These are phyloP conservation scores for Crioceris asparagi DNA, from an alignment of 2,888 invertebrate genomes.

Conservation along the genomic window DNA sequence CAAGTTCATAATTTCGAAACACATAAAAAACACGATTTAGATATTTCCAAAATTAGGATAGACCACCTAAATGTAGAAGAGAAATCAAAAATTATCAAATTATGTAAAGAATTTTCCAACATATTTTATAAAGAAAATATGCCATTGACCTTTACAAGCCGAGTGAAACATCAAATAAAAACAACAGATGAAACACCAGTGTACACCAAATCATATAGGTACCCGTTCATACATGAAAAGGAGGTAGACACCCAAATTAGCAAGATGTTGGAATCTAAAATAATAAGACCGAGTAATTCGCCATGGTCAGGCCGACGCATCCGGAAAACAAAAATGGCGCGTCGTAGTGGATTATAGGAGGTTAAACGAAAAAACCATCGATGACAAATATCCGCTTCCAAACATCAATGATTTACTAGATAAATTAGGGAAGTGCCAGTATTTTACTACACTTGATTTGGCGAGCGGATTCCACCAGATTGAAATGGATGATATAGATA, in stretches of 20 bases:
- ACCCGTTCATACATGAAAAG: background rate
- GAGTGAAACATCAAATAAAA: constrained; percentile 12
- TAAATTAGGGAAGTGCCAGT: constrained; percentile 11
- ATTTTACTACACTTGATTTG: constrained; percentile 15
- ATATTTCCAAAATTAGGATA: background rate
- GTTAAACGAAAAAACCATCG: constrained; percentile 7
- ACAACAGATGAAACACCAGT: constrained; percentile 8
- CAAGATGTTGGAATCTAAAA: constrained; percentile 3
- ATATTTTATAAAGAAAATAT: constrained; percentile 8
- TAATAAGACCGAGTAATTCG: constrained; percentile 7
- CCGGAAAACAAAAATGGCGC: constrained; percentile 10
- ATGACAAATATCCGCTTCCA: constrained; percentile 5
- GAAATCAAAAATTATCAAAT: constrained; percentile 1
- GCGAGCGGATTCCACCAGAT: constrained; percentile 11
- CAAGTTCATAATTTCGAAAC: constrained; percentile 2
- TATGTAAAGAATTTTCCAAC: constrained; percentile 5
- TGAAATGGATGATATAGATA: background rate
- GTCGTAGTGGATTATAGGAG: constrained; percentile 5
- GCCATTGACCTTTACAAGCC: constrained; percentile 7
- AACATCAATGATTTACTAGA: constrained; percentile 7
- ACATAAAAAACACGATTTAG: background rate
- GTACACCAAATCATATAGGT: constrained; percentile 1
- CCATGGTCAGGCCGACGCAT: constrained; percentile 12
- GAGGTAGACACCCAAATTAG: background rate
- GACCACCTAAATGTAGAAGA: constrained; percentile 8